Conservation (phyloP, 2,888 invertebrate species). For the Hydrotaea cyrtoneurina region DNA sequence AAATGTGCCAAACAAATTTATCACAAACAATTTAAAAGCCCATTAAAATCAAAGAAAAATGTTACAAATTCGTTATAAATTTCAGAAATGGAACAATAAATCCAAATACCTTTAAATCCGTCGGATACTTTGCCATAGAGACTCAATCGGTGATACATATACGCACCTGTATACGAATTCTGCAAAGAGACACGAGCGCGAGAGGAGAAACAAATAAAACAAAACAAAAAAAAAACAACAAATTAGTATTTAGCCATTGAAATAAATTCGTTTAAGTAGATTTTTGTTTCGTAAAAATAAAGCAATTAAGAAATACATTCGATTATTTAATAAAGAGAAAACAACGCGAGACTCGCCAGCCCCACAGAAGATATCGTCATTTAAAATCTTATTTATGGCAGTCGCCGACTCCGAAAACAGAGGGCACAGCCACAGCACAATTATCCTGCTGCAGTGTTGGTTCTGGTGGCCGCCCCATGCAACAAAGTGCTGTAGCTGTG, state of each 20-base stretch:
- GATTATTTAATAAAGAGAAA: constrained; percentile 1
- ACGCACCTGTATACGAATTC: constrained; percentile 80
- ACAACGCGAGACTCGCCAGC: too few relatives aligned
- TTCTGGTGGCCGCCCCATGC: constrained; percentile 25
- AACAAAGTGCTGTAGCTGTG: not conserved
- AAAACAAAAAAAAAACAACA: constrained; percentile 11
- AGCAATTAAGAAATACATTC: constrained; percentile 51
- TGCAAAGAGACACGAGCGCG: constrained; percentile 69
- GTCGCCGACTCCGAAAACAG: not conserved
- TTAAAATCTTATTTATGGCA: constrained; percentile 56
- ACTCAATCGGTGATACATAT: constrained; percentile 79
- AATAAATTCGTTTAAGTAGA: constrained; percentile 12
- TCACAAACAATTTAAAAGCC: constrained; percentile 27
- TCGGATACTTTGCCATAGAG: constrained; percentile 78
- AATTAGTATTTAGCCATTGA: constrained; percentile 17
- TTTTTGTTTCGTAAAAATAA: constrained; percentile 44
- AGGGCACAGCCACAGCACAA: constrained; percentile 15
- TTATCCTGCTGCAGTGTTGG: constrained; percentile 35
- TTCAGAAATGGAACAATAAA: not conserved
- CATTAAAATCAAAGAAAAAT: constrained; percentile 12
- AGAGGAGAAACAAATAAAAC: constrained; percentile 1
- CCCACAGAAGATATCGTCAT: constrained; percentile 16
- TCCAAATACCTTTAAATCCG: constrained; percentile 77
- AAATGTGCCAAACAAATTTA: not conserved
- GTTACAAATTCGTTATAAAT: constrained; percentile 21